Percentiles rank a stretch among this genome's conserved stretches.
Evolutionary conservation across 2,888 invertebrate species (phyloP).

Genomic region (Deladenus siricidicola): DNA sequence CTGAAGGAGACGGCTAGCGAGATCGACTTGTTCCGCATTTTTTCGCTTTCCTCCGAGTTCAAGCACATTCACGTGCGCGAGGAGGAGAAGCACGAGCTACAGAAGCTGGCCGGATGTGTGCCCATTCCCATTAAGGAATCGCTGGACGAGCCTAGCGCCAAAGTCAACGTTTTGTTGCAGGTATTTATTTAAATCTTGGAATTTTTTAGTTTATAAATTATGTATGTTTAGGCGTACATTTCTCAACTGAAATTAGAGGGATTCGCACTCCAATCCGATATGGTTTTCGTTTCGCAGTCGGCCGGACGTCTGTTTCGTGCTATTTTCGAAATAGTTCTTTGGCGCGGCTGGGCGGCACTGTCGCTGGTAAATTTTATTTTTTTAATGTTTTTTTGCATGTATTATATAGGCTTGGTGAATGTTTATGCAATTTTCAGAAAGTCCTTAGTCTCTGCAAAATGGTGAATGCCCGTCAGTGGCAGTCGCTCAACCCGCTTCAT

Average conservation of each 20-base stretch:
- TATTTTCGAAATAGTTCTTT: constrained; percentile 89
- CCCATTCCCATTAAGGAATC: constrained; percentile 98
- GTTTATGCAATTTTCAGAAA: constrained; percentile 61
- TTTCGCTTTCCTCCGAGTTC: constrained; percentile 94
- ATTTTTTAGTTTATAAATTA: background rate
- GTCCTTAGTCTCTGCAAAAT: constrained; percentile 91
- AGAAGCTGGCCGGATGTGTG: constrained; percentile 86
- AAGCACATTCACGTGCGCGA: constrained; percentile 58
- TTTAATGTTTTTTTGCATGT: background rate
- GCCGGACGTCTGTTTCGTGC: constrained; percentile 88
- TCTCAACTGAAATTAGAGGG: constrained; percentile 95
- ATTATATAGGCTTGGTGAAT: background rate
- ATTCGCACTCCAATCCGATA: constrained; percentile 95
- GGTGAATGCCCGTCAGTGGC: constrained; percentile 90
- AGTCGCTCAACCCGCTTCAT: constrained; percentile 92
- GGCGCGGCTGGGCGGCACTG: constrained; percentile 87
- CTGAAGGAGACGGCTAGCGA: constrained; percentile 91
- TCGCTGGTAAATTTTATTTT: constrained; percentile 60
- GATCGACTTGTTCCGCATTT: constrained; percentile 92
- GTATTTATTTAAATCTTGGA: constrained; percentile 8
- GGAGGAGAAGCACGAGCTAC: constrained; percentile 91
- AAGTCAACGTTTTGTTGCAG: constrained; percentile 58
- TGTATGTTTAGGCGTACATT: constrained; percentile 72
- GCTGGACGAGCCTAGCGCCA: constrained; percentile 94
- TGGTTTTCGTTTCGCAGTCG: constrained; percentile 97